Base-by-base conservation (phyloP, 2,113 vertebrate species). In the Clarias gariepinus region DNA sequence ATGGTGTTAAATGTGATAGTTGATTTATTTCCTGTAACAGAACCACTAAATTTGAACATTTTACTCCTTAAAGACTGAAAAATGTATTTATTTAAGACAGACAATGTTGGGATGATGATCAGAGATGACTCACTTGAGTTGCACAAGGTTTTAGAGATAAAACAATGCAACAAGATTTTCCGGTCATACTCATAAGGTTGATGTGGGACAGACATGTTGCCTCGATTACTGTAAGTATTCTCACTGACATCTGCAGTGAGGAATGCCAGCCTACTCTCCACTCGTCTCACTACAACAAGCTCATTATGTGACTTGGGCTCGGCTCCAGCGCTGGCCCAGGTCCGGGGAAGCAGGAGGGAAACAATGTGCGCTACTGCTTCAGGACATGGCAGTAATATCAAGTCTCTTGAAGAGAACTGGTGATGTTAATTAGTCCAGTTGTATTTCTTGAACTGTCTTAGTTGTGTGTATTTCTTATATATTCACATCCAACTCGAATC, bases 241-340 rank as follows among this genome's bases (percentile, higher is more conserved):
- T 89, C 87, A 86, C 81, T 88, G 85, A 88, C 88, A 91, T 88
- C 81, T 86, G 30, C 78, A 90, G 88, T 78, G 85, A 90, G 91
- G 93, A 93, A 91, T 89, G 87, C 85, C 88, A 92, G 90, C 79
- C 89, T 71, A 69, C 87, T 90, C 76, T 87, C 88, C 83, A 61
- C 85, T 82, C 88, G 88, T 80, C 33, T 33, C 87, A 90, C 85
- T 89, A 92, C 84, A 93, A 92, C 79, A 87, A 86, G 80, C 89
- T 89, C 85, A 90, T 92, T 93, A 92, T 90, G 88, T 71, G 87
- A 81, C 85, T 88, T 82, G 58, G 68, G 79, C 69, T 89, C 85
- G 86, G 91, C 90, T 30, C 87, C 30, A 91, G 91, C 84, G 85
- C 83, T 82, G 86, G 83, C 83, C 86, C 61, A 41, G 78, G 63